Percentiles rank a stretch among this genome's conserved stretches.
Evolutionary conservation across 2,113 vertebrate genomes (phyloP).

Genomic region (Pluvianellus socialis): DNA sequence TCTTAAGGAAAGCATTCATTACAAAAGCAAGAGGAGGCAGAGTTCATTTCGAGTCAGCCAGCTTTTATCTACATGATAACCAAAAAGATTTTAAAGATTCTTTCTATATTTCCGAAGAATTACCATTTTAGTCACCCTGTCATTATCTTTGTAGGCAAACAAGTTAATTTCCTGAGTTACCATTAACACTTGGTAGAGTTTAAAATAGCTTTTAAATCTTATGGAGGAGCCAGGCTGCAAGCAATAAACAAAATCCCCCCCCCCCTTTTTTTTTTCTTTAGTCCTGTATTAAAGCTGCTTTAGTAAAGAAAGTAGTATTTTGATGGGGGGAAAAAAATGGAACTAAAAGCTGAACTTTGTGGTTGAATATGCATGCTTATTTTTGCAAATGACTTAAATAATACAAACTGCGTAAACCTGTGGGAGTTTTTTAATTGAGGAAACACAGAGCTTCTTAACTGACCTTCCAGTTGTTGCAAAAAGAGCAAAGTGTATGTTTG

Average conservation of each 20-base stretch:
- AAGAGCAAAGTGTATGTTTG: constrained; percentile 28
- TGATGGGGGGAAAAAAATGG: background rate
- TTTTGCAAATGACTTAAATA: background rate
- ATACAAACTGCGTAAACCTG: background rate
- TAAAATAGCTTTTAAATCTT: background rate
- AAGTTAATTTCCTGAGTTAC: background rate
- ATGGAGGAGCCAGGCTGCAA: background rate
- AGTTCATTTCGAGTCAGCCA: background rate
- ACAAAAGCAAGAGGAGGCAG: background rate
- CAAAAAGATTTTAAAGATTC: background rate
- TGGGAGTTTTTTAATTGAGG: background rate
- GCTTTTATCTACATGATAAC: background rate
- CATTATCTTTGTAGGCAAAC: background rate
- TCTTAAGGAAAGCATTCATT: constrained; percentile 22
- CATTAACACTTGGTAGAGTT: background rate
- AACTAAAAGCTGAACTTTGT: background rate
- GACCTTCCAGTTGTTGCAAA: background rate
- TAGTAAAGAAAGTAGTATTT: background rate
- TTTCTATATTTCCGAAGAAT: background rate
- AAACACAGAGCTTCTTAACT: background rate
- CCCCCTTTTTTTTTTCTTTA: fast-evolving
- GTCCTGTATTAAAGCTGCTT: background rate
- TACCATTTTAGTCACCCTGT: background rate
- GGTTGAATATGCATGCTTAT: background rate
- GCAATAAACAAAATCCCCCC: background rate